Conservation (phyloP, 1,140 invertebrate genomes). For the Anastrepha obliqua region DNA sequence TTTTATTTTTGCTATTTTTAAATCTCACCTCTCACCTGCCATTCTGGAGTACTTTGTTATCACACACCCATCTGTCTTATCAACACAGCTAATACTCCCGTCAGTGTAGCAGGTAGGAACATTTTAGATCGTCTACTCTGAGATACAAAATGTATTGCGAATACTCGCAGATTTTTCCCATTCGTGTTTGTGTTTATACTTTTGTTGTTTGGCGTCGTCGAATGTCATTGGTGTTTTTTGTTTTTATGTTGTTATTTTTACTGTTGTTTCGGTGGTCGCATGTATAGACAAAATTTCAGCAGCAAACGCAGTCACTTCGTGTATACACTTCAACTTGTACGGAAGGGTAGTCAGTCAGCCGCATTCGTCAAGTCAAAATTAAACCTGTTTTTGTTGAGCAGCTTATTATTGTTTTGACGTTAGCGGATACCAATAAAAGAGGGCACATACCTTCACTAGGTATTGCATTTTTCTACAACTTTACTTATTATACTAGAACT, state of each 20-base stretch:
- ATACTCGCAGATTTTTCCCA: not conserved
- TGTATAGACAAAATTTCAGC: not conserved
- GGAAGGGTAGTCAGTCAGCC: not conserved
- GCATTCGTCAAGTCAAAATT: not conserved
- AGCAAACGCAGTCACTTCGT: constrained; percentile 7
- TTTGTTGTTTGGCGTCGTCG: not conserved
- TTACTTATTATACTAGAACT: not conserved
- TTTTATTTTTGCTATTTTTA: no score
- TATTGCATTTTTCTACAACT: constrained; percentile 12
- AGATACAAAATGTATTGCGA: not conserved
- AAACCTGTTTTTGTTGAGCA: constrained; percentile 30
- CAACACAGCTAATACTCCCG: not conserved
- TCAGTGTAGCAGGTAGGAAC: not conserved
- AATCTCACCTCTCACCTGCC: not conserved
- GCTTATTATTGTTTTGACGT: constrained; percentile 5
- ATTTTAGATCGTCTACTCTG: not conserved
- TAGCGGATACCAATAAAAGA: not conserved
- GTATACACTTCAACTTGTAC: not conserved
- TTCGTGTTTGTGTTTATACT: constrained; percentile 11
- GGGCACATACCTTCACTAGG: constrained; percentile 15
- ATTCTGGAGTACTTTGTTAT: not conserved
- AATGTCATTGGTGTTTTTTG: not conserved
- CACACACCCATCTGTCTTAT: not conserved
- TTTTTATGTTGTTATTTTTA: not conserved
- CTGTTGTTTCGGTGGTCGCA: not conserved